Conservation (phyloP, 2,888 invertebrate species). For the Taenaris catops region DNA sequence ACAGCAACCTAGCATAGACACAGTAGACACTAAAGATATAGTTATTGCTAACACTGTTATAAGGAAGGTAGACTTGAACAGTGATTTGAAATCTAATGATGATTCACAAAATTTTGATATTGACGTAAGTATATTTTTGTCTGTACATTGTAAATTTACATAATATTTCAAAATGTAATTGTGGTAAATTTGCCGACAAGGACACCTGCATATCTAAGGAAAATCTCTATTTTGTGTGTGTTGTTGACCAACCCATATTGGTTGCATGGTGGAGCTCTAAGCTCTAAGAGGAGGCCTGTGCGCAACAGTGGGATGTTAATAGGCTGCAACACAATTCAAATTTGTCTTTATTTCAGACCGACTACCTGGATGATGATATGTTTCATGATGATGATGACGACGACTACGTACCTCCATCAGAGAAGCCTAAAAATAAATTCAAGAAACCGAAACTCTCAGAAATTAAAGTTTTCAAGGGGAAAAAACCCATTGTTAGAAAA, state of each 20-base stretch:
- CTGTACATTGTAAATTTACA: too few relatives aligned
- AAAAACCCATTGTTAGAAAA: conserved; percentile 52
- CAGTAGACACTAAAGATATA: conserved; percentile 55
- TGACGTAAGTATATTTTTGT: conserved; percentile 56
- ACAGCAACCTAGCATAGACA: conserved; percentile 37
- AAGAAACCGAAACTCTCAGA: conserved; percentile 64
- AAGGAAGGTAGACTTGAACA: conserved; percentile 55
- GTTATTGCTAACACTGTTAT: conserved; percentile 71
- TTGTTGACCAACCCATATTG: too few relatives aligned
- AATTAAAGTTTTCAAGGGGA: conserved; percentile 62
- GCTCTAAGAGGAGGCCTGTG: too few relatives aligned
- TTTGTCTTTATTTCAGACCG: too few relatives aligned
- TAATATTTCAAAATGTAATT: too few relatives aligned
- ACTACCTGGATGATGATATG: conserved; percentile 56
- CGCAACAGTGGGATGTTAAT: too few relatives aligned
- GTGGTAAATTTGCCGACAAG: too few relatives aligned
- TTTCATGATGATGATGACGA: conserved; percentile 61
- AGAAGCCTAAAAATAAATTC: conserved; percentile 47
- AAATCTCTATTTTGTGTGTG: too few relatives aligned
- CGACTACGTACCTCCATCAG: conserved; percentile 59
- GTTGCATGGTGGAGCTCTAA: too few relatives aligned
- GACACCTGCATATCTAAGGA: too few relatives aligned
- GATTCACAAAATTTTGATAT: conserved; percentile 32
- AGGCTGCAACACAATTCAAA: too few relatives aligned
- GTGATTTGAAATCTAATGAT: conserved; percentile 34